phyloP scores from a whole-genome alignment of 2,888 invertebrate genomes.

The Chalcosyrphus nemorum region DNA sequence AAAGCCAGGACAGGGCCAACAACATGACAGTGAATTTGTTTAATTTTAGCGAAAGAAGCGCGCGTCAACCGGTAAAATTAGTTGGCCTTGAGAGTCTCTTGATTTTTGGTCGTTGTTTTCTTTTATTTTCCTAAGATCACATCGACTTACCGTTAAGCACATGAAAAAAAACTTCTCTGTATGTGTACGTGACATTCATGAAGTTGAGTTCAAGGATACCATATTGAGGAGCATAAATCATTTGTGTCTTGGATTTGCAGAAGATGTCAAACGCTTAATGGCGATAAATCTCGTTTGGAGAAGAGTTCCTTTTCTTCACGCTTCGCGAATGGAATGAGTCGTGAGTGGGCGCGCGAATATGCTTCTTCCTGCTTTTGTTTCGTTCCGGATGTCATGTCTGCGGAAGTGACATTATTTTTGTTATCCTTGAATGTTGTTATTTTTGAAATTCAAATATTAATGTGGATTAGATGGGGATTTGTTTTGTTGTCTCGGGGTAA shows the following conservation, averaged over 20 bases:
- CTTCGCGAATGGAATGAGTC: not conserved
- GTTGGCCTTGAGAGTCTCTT: slow-evolving; percentile 24
- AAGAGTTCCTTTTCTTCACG: slow-evolving; percentile 25
- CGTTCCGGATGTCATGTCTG: slow-evolving; percentile 22
- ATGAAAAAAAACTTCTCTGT: not conserved
- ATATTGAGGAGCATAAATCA: slow-evolving; percentile 51
- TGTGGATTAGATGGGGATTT: slow-evolving; percentile 47
- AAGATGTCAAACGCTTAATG: slow-evolving; percentile 66
- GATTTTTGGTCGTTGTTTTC: too few species aligned
- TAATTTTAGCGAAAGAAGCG: slow-evolving; percentile 24
- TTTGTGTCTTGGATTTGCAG: slow-evolving; percentile 64
- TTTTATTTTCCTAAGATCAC: not conserved
- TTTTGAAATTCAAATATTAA: slow-evolving; percentile 43
- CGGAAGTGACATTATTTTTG: slow-evolving; percentile 48
- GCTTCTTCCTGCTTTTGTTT: not conserved
- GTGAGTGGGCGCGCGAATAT: not conserved
- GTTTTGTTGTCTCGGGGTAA: slow-evolving; percentile 11
- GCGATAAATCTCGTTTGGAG: slow-evolving; percentile 59
- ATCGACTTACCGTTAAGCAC: slow-evolving; percentile 18
- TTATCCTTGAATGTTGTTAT: slow-evolving; percentile 45
- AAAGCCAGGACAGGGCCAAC: slow-evolving; percentile 5
- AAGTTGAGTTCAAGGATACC: slow-evolving; percentile 60
- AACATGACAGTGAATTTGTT: slow-evolving; percentile 13
- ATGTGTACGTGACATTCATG: slow-evolving; percentile 30
- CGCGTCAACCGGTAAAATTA: slow-evolving; percentile 6